Base-by-base conservation (phyloP, 2,888 invertebrate genomes). In the Nomada lathburiana region DNA sequence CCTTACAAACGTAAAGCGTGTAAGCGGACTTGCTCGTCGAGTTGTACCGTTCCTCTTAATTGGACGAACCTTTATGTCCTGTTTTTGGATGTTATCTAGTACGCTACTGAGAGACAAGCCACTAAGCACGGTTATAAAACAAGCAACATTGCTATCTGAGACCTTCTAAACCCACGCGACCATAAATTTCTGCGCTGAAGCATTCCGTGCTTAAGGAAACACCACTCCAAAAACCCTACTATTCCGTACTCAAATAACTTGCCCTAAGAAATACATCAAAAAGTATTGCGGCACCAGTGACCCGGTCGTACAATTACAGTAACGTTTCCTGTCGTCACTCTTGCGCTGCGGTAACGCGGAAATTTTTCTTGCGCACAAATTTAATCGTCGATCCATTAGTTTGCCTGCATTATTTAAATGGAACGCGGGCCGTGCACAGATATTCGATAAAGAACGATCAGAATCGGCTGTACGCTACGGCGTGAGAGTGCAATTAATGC, bases 401-500 rank as follows among this genome's bases (percentile, higher is more conserved):
- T 47, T 16, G 13, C 47, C 47, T 47, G 47, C 16, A 47, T 47
- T 16, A 47, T 16, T 47, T 47, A 47, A 13, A 47, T 47, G 47
- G 11, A 47, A 16, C 47, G 47, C 16, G 47, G 11, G 11, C 47
- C 3, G 16, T 13, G 47, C 16, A 2, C 47, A n/a, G 16, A 47
- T 47, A 16, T 16, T 47, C 13, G 47, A 47, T 16, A 47, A 47
- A 47, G 47, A 16, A 47, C 47, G 47, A 36, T 47, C 47, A 3
- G 47, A 47, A 47, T 47, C 47, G 47, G 36, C 36, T 36, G 36
- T 36, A 47, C 47, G 47, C 13, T 0, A 47, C 47, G 65, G 29
- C 42, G 60, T 55, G 76, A 84, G 72, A 78, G 72, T 62, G 59
- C 74, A 65, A 82, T 77, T 85, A 86, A 88, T 77, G 73, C 18